Evolutionary conservation across 2,888 invertebrate species (phyloP).

Genomic region (Poecilobothrus nobilitatus): DNA sequence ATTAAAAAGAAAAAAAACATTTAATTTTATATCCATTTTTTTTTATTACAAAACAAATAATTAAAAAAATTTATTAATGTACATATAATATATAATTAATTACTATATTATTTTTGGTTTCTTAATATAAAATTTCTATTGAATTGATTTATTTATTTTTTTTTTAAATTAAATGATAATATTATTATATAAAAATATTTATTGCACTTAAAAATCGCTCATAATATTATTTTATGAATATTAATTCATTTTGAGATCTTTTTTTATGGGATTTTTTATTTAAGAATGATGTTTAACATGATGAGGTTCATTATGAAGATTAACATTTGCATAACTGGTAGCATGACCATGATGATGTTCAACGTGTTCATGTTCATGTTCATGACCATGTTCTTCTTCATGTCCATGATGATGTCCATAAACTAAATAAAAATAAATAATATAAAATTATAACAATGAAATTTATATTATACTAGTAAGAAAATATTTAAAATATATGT

Average conservation of each 20-base stretch:
- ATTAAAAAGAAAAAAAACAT: too few species aligned
- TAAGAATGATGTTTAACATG: not conserved
- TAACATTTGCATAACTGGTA: conserved; percentile 7
- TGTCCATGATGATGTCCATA: not conserved
- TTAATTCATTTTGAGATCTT: too few species aligned
- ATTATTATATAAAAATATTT: not conserved
- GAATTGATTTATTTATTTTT: too few species aligned
- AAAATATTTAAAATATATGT: too few species aligned
- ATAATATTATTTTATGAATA: not conserved
- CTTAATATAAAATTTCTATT: not conserved
- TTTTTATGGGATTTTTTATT: not conserved
- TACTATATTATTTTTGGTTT: not conserved
- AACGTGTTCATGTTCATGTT: not conserved
- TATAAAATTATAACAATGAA: not conserved
- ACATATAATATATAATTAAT: too few species aligned
- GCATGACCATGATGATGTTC: conserved; percentile 10
- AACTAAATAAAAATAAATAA: not conserved
- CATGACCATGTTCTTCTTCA: not conserved
- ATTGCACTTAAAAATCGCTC: not conserved
- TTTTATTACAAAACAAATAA: too few species aligned
- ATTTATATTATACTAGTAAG: too few species aligned
- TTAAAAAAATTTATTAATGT: too few species aligned
- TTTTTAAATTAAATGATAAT: not conserved
- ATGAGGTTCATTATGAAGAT: conserved; percentile 6
- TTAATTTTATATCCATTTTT: too few species aligned